Evolutionary conservation across 1,140 invertebrate genomes (phyloP), one percentile per base, ranked within the genome.

Genomic region (Macrocentrus cingulum): DNA sequence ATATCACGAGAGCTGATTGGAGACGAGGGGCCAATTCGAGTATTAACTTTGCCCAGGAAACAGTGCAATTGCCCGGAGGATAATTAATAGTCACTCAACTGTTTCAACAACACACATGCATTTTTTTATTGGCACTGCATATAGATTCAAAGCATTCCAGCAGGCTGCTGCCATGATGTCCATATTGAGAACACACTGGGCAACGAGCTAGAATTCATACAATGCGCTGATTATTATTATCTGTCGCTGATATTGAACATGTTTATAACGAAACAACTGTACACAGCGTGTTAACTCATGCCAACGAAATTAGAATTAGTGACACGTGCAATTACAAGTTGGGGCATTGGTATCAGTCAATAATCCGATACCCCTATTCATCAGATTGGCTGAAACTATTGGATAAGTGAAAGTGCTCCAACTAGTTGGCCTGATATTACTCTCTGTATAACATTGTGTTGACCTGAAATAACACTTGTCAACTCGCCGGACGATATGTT

Each of bases 401-500:
- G 9, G 13, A 15, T 23, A 44, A 44, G 19, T 46, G 44, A 46
- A 46, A 46, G 44, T 23, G 22, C 29, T 51, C 48, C 44, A 60
- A 52, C 52, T 60, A 60, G 59, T 60, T 60, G 45, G 25, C 52
- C 48, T 57, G 49, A 57, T 57, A 50, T 57, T 57, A 50, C 42
- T 8, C 20, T n/a, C n/a, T n/a, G n/a, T n/a, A n/a, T n/a, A n/a
- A n/a, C n/a, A n/a, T n/a, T n/a, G n/a, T n/a, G n/a, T n/a, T 42
- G 39, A 9, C 23, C 37, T 29, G 44, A 19, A 15, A 42, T 53
- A 42, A 39, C 37, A 19, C 7, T 18, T 50, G 34, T 41, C 36
- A 54, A n/a, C n/a, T n/a, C n/a, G n/a, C n/a, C n/a, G n/a, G n/a
- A n/a, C n/a, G n/a, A n/a, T n/a, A 42, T 42, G 46, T 41, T 41